Evolutionary conservation across 2,113 vertebrate genomes (phyloP).

Genomic region (Oophaga pumilio): DNA sequence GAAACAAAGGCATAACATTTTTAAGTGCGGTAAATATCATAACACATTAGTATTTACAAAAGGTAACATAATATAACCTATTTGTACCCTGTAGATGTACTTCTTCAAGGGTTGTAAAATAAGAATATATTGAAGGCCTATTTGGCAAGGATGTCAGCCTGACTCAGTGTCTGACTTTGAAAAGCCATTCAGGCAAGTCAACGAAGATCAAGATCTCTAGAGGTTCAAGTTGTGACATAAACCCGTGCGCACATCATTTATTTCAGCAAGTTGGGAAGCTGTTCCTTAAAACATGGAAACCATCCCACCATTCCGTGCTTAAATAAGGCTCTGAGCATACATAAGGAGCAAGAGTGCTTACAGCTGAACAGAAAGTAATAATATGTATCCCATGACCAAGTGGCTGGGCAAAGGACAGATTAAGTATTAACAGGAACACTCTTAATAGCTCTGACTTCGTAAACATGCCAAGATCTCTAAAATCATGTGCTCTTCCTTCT

Average conservation of each 20-base stretch:
- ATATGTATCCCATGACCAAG: conserved; percentile 37
- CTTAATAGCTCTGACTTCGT: conserved; percentile 16
- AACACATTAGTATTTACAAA: not conserved
- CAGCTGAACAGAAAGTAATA: conserved; percentile 33
- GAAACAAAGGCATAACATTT: not conserved
- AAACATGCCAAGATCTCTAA: conserved; percentile 17
- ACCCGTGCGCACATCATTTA: not conserved
- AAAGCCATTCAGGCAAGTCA: not conserved
- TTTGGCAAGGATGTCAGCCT: conserved; percentile 2
- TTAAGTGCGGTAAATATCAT: not conserved
- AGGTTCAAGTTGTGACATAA: conserved; percentile 30
- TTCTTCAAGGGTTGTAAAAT: not conserved
- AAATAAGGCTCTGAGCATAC: not conserved
- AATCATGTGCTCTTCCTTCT: not conserved
- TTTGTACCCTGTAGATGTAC: not conserved
- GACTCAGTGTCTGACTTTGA: not conserved
- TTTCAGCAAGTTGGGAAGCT: not conserved
- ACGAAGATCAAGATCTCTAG: conserved; percentile 25
- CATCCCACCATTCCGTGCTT: not conserved
- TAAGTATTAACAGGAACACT: conserved; percentile 47
- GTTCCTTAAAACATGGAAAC: conserved; percentile 10
- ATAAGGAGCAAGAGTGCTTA: conserved; percentile 11
- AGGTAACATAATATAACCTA: not conserved
- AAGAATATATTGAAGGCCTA: conserved; percentile 11
- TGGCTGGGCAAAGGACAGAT: conserved; percentile 42